phyloP scores from a whole-genome alignment of 2,797 vertebrate species.

The Brachyalestes nurse region DNA sequence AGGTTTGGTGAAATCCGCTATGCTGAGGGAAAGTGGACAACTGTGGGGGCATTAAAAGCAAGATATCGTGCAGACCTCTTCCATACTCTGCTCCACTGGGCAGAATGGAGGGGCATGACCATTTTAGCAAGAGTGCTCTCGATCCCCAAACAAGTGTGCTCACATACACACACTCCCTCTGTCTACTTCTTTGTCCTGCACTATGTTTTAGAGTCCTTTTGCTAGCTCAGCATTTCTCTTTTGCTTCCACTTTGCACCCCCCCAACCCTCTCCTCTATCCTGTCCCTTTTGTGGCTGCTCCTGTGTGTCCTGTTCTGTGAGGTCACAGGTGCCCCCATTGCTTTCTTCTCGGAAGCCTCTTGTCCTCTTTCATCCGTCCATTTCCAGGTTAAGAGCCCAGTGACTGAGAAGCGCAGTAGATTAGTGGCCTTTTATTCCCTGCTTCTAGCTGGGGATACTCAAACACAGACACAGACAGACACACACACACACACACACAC shows the following conservation, averaged over 20 bases:
- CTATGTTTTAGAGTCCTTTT: conserved; percentile 50
- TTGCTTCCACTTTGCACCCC: conserved; percentile 11
- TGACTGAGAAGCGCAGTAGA: conserved; percentile 71
- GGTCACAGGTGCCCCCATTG: conserved; percentile 64
- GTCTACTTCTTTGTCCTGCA: conserved; percentile 23
- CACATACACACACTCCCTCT: conserved; percentile 25
- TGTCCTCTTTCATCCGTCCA: conserved; percentile 56
- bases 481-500: conserved; percentile 3
- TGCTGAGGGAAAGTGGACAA: neutral
- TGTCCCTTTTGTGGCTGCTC: conserved; percentile 67
- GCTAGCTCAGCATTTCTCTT: conserved; percentile 55
- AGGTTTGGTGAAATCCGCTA: conserved; percentile 5
- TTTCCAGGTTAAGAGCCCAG: conserved; percentile 71
- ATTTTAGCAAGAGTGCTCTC: conserved; percentile 32
- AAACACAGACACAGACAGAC: too few relatives aligned
- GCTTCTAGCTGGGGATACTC: conserved; percentile 71
- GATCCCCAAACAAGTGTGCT: neutral
- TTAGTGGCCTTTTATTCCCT: conserved; percentile 65
- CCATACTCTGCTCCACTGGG: conserved; percentile 29
- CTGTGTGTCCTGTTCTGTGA: conserved; percentile 71
- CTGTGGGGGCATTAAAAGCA: conserved; percentile 15
- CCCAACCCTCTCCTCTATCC: conserved; percentile 51
- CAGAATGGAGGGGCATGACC: conserved; percentile 43
- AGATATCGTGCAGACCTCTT: conserved; percentile 1
- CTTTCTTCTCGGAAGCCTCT: conserved; percentile 60